Evolutionary conservation across 1,140 invertebrate genomes (phyloP).

Genomic region (Drosophila parvula): DNA sequence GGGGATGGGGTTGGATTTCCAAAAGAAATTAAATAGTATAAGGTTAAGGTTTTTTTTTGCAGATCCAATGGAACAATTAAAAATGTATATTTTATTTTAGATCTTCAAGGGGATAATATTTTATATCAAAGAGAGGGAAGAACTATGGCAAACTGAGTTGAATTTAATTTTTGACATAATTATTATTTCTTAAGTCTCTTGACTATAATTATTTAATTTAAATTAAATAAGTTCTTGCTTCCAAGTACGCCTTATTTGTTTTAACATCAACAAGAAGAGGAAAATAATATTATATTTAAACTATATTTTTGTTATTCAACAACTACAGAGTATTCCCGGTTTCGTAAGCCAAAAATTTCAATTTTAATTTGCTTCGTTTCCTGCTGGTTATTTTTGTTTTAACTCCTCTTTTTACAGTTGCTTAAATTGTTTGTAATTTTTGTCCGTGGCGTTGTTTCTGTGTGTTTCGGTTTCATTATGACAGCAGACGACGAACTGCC

Average conservation of each 20-base stretch:
- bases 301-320: too few relatives aligned
- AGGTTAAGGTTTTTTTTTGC: neutral
- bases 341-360: too few relatives aligned
- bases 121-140: neutral
- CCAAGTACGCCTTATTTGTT: too few relatives aligned
- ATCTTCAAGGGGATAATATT: neutral
- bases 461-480: slow-evolving; percentile 70
- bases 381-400: slow-evolving; percentile 28
- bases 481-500: slow-evolving; percentile 55
- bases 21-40: neutral
- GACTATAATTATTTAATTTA: neutral
- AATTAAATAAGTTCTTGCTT: neutral
- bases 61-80: neutral
- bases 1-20: too few relatives aligned
- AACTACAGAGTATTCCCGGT: slow-evolving; percentile 1
- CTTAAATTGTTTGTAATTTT: slow-evolving; percentile 78
- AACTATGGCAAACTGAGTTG: neutral
- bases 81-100: too few relatives aligned
- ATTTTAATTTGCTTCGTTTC: slow-evolving; percentile 25
- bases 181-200: neutral
- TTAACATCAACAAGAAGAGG: too few relatives aligned
- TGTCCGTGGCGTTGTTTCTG: slow-evolving; percentile 64
- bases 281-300: too few relatives aligned
- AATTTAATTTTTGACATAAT: neutral
- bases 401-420: slow-evolving; percentile 42